Percentiles rank a stretch among this genome's conserved stretches.
phyloP scores from a whole-genome alignment of 2,113 vertebrate genomes.

The Gnathonemus longibarbis region DNA sequence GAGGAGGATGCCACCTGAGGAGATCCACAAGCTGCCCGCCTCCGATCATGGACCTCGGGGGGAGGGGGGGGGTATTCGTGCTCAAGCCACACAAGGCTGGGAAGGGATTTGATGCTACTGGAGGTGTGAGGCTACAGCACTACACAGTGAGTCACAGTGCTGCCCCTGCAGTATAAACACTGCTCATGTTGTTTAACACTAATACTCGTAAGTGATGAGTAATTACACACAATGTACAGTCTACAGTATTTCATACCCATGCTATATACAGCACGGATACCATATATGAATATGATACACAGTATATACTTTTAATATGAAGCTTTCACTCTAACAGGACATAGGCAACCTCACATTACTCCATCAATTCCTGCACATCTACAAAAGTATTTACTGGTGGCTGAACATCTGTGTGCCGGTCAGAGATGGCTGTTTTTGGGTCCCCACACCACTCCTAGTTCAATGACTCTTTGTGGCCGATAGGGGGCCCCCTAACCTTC shows the following conservation, averaged over 20 bases:
- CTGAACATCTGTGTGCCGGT: neutral
- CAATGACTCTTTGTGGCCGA: neutral
- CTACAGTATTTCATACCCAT: neutral
- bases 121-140: neutral
- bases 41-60: too few species aligned
- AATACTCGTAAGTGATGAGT: neutral
- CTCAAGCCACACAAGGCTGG: neutral
- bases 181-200: neutral
- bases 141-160: neutral
- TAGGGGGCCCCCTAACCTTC: neutral
- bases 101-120: neutral
- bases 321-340: neutral
- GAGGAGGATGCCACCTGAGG: neutral
- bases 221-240: neutral
- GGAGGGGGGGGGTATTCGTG: too few species aligned
- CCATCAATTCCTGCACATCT: neutral
- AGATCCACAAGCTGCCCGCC: neutral
- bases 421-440: neutral
- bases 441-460: neutral
- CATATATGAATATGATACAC: neutral
- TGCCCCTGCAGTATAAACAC: neutral
- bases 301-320: neutral
- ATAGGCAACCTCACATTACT: neutral
- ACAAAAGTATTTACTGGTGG: neutral
- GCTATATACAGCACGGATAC: neutral